A percentile compares a stretch with the other conserved stretches of the same genome.
phyloP scores from a whole-genome alignment of 1,140 invertebrate species.

The Heliothis virescens region DNA sequence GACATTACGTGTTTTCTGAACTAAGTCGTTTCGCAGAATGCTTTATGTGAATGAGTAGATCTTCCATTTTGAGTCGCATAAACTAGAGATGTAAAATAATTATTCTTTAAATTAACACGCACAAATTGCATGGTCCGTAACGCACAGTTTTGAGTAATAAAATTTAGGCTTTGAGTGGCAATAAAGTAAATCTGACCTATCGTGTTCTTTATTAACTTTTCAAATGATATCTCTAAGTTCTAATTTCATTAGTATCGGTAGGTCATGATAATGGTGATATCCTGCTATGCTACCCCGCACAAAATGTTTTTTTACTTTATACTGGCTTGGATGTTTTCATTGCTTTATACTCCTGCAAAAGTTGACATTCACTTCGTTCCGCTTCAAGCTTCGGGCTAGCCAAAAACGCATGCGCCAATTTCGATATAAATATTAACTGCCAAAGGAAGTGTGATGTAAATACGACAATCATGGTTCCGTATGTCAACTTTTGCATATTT shows the following conservation, averaged over 20 bases:
- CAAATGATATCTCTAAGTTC: neutral
- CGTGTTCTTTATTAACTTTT: neutral
- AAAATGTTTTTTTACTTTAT: neutral
- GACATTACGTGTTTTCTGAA: neutral
- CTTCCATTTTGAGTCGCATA: no score
- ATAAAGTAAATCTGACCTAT: neutral
- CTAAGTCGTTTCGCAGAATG: neutral
- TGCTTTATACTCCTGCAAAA: constrained; percentile 16
- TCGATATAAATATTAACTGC: neutral
- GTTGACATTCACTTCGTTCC: constrained; percentile 28
- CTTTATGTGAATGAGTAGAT: neutral
- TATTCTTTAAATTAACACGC: no score
- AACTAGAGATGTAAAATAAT: no score
- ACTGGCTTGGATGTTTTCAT: neutral
- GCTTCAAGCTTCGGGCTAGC: neutral
- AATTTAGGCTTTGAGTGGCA: neutral
- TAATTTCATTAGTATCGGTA: neutral
- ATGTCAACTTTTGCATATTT: constrained; percentile 30
- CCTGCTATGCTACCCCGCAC: constrained; percentile 2
- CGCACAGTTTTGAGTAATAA: no score
- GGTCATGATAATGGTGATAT: neutral
- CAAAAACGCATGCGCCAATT: constrained; percentile 29
- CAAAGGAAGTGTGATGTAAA: constrained; percentile 11
- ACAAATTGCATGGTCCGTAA: no score
- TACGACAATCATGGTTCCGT: constrained; percentile 11